Conservation (phyloP, 2,888 invertebrate species). For the Lepidocyrtinus sp. region DNA sequence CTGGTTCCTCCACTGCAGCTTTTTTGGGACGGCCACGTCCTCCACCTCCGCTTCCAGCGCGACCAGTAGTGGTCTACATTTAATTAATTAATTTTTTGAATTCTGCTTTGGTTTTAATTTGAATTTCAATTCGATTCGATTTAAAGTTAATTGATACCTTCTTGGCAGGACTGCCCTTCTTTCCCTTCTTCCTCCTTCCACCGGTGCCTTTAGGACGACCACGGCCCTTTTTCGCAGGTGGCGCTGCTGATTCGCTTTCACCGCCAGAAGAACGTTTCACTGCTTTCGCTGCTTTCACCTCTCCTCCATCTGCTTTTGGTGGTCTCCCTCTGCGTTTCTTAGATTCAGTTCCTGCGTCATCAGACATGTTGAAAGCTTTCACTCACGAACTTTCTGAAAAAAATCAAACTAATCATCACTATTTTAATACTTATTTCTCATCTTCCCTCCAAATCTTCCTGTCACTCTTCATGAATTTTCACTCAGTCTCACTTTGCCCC, state of each 20-base stretch:
- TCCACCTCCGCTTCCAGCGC: conserved; percentile 56
- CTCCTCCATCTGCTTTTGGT: conserved; percentile 47
- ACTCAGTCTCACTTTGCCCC: too few species aligned
- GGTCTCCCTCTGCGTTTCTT: conserved; percentile 64
- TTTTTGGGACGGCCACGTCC: conserved; percentile 65
- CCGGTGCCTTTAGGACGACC: conserved; percentile 76
- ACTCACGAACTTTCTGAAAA: conserved; percentile 5
- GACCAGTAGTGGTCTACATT: conserved; percentile 35
- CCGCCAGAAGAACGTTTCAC: conserved; percentile 70
- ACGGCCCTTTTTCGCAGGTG: conserved; percentile 76
- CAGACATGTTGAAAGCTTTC: conserved; percentile 55
- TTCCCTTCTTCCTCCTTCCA: conserved; percentile 73
- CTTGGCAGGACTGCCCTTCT: conserved; percentile 71
- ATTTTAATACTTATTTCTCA: too few species aligned
- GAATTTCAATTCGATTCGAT: background rate
- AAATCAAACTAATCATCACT: too few species aligned
- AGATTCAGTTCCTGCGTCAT: conserved; percentile 59
- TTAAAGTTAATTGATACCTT: conserved; percentile 68
- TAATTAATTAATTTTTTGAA: background rate
- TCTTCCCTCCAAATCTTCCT: too few species aligned
- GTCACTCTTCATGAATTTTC: too few species aligned
- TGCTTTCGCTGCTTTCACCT: conserved; percentile 66
- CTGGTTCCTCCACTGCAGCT: conserved; percentile 49
- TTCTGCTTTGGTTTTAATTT: background rate
- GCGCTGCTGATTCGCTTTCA: conserved; percentile 71